phyloP scores from a whole-genome alignment of 2,113 vertebrate species.

The Rhegmatorhina hoffmannsi region DNA sequence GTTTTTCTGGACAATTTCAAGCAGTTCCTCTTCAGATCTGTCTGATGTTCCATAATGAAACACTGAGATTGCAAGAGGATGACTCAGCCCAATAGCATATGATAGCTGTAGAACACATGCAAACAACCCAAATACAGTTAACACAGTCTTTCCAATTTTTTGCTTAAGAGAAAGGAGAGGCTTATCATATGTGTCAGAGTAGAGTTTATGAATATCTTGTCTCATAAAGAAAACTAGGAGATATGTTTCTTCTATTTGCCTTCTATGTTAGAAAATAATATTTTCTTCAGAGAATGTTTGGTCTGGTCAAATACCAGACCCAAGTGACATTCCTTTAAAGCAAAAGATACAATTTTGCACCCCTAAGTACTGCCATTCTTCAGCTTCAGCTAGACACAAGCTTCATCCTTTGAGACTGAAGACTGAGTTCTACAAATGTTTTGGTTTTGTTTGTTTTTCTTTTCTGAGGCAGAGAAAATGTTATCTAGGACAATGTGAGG shows the following conservation, averaged over 20 bases:
- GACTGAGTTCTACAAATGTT: background rate
- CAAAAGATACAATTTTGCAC: background rate
- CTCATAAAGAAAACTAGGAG: background rate
- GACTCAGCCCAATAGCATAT: conserved; percentile 83
- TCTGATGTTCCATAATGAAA: conserved; percentile 85
- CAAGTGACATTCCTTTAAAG: background rate
- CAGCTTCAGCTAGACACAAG: background rate
- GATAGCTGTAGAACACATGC: conserved; percentile 71
- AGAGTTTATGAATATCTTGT: background rate
- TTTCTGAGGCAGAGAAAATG: background rate
- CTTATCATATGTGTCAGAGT: background rate
- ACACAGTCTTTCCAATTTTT: background rate
- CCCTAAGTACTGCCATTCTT: background rate
- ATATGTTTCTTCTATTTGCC: background rate
- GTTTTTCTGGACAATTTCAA: conserved; percentile 85
- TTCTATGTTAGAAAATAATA: background rate
- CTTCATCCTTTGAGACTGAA: background rate
- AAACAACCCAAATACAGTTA: background rate
- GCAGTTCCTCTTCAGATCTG: conserved; percentile 82
- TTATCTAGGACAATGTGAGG: background rate
- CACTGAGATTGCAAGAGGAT: conserved; percentile 83
- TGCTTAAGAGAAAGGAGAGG: background rate
- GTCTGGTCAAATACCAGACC: background rate
- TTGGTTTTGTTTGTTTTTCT: background rate
- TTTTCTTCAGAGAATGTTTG: background rate